Percentiles rank a stretch among this genome's conserved stretches.
phyloP scores from a whole-genome alignment of 2,113 vertebrate genomes.

The Chionodraco myersi region DNA sequence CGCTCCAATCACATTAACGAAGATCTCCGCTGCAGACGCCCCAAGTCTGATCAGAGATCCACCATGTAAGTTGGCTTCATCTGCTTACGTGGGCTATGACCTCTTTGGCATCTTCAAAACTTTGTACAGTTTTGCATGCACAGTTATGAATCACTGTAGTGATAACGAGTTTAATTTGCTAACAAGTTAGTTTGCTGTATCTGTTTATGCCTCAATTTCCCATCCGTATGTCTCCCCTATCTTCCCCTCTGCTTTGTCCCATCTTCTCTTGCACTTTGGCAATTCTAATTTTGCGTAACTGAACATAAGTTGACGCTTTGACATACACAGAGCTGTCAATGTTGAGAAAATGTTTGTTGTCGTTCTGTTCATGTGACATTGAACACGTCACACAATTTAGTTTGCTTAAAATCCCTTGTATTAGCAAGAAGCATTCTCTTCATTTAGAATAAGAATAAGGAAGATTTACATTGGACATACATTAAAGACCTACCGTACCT shows the following conservation, averaged over 20 bases:
- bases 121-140: slow-evolving; percentile 2
- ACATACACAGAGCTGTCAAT: slow-evolving; percentile 26
- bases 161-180: neutral
- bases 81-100: neutral
- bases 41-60: slow-evolving; percentile 72
- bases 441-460: slow-evolving; percentile 16
- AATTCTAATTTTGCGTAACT: slow-evolving; percentile 43
- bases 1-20: slow-evolving; percentile 87
- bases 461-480: slow-evolving; percentile 6
- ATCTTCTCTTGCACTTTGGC: slow-evolving; percentile 10
- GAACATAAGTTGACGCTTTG: slow-evolving; percentile 18
- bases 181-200: neutral
- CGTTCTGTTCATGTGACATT: slow-evolving; percentile 32
- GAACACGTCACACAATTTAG: neutral
- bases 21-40: slow-evolving; percentile 82
- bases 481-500: slow-evolving; percentile 7
- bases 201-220: neutral
- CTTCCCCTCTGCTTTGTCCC: slow-evolving; percentile 14
- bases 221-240: neutral
- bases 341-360: slow-evolving; percentile 15
- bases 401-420: slow-evolving; percentile 20
- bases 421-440: slow-evolving; percentile 16
- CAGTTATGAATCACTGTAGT: neutral
- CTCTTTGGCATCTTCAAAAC: neutral
- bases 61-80: slow-evolving; percentile 82